Evolutionary conservation across 2,797 vertebrate genomes (phyloP).

Genomic region (Psittacula derbiana): DNA sequence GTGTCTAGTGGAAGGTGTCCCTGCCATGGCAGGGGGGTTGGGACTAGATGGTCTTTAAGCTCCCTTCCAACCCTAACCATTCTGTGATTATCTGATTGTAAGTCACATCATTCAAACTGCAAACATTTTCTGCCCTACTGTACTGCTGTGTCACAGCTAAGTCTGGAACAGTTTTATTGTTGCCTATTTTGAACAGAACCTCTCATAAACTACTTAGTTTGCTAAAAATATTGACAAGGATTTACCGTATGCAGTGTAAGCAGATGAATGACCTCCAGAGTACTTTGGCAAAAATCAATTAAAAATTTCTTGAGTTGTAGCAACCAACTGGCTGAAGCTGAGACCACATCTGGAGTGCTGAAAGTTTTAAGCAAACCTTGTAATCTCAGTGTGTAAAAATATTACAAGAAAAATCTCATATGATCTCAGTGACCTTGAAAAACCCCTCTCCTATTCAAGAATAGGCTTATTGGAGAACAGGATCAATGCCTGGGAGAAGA

Average conservation of each 20-base stretch:
- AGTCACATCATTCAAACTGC: neutral
- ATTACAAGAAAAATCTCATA: neutral
- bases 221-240: conserved; percentile 16
- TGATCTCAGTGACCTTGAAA: conserved; percentile 6
- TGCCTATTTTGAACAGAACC: neutral
- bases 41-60: neutral
- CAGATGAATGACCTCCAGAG: conserved; percentile 32
- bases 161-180: neutral
- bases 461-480: neutral
- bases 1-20: neutral
- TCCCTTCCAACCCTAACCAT: neutral
- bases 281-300: neutral
- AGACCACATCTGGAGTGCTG: neutral
- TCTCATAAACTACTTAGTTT: conserved; percentile 17
- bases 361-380: neutral
- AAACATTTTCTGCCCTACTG: neutral
- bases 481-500: conserved; percentile 18
- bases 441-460: neutral
- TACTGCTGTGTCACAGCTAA: neutral
- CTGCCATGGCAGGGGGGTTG: neutral
- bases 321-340: neutral
- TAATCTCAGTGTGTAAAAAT: neutral
- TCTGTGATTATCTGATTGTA: neutral
- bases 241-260: neutral
- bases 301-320: neutral